These are phyloP conservation scores for Chionomys nivalis DNA, from an alignment of 2,113 vertebrate genomes.

Conservation along the genomic window DNA sequence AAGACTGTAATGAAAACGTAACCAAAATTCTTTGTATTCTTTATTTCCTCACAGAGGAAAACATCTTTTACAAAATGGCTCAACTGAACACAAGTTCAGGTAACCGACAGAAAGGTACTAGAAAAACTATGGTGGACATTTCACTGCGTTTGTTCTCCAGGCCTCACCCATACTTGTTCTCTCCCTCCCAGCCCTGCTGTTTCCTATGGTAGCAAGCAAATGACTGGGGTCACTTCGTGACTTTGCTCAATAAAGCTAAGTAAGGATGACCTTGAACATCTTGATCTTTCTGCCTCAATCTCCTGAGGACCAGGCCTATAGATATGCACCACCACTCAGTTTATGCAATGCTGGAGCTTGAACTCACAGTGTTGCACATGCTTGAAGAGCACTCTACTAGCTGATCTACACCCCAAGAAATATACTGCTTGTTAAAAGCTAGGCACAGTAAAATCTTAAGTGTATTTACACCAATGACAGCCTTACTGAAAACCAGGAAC, in stretches of 20 bases:
- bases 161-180: not conserved
- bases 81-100: not conserved
- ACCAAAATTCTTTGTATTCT: constrained; percentile 21
- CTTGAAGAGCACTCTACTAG: not conserved
- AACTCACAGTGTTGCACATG: not conserved
- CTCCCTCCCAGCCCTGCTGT: not conserved
- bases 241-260: not conserved
- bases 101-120: not conserved
- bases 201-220: not conserved
- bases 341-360: not conserved
- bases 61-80: constrained; percentile 18
- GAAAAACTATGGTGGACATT: not conserved
- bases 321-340: not conserved
- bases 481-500: not conserved
- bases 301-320: not conserved
- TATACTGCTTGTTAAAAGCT: not conserved
- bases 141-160: not conserved
- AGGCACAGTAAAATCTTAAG: not conserved
- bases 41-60: constrained; percentile 27
- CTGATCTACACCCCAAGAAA: not conserved
- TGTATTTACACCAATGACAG: not conserved
- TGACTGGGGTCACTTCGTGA: not conserved
- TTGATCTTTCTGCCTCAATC: not conserved
- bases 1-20: not conserved
- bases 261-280: not conserved